These are phyloP conservation scores for Micronycteris hirsuta DNA, from an alignment of 2,113 vertebrate genomes.

Conservation along the genomic window DNA sequence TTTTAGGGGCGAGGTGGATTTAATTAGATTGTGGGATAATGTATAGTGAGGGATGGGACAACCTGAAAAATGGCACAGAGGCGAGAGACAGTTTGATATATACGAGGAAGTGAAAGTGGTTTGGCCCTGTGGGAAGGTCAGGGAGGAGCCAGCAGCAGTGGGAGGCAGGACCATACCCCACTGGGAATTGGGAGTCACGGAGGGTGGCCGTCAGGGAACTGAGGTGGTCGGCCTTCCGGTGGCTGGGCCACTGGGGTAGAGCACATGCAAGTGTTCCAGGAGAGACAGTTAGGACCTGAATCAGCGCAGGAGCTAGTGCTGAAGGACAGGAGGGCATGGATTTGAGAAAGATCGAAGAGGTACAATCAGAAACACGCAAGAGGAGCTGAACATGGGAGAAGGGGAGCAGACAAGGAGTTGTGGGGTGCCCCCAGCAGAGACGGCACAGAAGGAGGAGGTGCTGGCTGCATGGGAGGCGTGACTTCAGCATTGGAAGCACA, in stretches of 20 bases:
- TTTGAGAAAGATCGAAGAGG: not conserved
- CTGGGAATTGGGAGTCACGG: not conserved
- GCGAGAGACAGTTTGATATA: not conserved
- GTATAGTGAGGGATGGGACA: not conserved
- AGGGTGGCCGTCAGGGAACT: not conserved
- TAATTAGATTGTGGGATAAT: not conserved
- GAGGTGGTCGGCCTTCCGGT: not conserved
- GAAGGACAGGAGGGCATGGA: not conserved
- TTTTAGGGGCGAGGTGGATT: not conserved
- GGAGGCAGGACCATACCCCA: not conserved
- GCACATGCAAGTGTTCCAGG: not conserved
- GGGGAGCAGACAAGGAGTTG: not conserved
- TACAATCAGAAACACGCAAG: not conserved
- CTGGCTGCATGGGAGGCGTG: fast-evolving
- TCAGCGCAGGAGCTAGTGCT: not conserved
- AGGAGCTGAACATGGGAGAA: not conserved
- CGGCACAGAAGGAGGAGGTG: not conserved
- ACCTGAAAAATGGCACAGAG: not conserved
- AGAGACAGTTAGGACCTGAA: not conserved
- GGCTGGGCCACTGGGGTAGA: not conserved
- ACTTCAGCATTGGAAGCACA: not conserved
- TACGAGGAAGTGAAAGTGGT: not conserved
- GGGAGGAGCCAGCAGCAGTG: not conserved
- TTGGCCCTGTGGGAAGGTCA: not conserved
- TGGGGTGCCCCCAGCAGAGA: not conserved